These are phyloP conservation scores for Halictus ligatus DNA, from an alignment of 2,888 invertebrate genomes.

Conservation along the genomic window DNA sequence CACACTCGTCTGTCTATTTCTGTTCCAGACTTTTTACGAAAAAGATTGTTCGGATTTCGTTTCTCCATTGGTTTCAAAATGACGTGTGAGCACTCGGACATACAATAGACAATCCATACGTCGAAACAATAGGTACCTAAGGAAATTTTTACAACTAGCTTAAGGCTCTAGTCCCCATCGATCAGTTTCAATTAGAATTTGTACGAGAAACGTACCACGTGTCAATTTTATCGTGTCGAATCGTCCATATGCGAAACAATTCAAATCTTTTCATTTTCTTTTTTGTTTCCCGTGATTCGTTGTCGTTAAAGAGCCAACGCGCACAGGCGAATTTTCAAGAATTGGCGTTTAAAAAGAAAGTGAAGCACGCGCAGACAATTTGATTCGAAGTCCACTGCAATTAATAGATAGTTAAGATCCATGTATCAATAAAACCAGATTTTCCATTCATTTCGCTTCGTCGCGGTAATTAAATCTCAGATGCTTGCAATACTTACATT, in stretches of 20 bases:
- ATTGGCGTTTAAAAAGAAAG: not conserved
- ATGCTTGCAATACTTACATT: not conserved
- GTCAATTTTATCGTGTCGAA: slow-evolving; percentile 10
- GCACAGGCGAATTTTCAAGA: slow-evolving; percentile 2
- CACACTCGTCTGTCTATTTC: slow-evolving; percentile 7
- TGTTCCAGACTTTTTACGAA: slow-evolving; percentile 27
- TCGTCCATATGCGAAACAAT: slow-evolving; percentile 12
- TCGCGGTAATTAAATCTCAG: not conserved
- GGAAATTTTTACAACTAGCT: slow-evolving; percentile 69
- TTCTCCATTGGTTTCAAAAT: slow-evolving; percentile 35
- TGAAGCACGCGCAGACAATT: not conserved
- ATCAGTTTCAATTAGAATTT: slow-evolving; percentile 64
- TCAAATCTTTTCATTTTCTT: not conserved
- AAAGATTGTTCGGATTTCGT: slow-evolving; percentile 1
- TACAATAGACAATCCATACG: slow-evolving; percentile 62
- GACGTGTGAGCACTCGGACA: slow-evolving; percentile 62
- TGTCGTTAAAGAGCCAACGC: slow-evolving; percentile 6
- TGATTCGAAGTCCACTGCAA: not conserved
- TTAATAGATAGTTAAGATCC: not conserved
- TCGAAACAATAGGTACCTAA: slow-evolving; percentile 69
- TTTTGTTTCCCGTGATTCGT: not conserved
- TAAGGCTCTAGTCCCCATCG: slow-evolving; percentile 69
- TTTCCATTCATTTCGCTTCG: not conserved
- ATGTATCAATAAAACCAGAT: not conserved
- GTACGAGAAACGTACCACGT: slow-evolving; percentile 39